phyloP scores from a whole-genome alignment of 2,888 invertebrate genomes.

The Stenotaenia linearis region DNA sequence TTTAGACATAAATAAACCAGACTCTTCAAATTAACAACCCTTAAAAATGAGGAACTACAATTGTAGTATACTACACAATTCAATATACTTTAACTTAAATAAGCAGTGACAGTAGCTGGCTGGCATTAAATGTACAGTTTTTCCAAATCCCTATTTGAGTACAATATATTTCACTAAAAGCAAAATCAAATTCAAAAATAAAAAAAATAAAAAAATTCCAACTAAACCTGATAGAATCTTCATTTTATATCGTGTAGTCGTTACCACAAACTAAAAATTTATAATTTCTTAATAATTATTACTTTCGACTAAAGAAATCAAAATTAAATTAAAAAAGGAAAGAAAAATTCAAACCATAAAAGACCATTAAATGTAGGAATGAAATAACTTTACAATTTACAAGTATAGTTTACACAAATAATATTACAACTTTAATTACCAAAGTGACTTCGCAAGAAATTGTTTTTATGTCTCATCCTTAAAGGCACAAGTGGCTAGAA shows the following conservation, averaged over 20 bases:
- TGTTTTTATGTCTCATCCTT: conserved; percentile 1
- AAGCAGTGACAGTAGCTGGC: conserved; percentile 24
- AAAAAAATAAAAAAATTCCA: neutral
- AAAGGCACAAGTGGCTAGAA: conserved; percentile 3
- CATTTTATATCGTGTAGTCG: neutral
- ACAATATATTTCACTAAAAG: neutral
- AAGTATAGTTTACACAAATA: conserved; percentile 10
- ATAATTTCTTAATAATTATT: neutral
- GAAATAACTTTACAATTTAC: conserved; percentile 20
- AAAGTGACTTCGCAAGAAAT: neutral
- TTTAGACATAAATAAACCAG: conserved; percentile 3
- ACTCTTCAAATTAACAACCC: neutral
- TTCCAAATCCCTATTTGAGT: conserved; percentile 16
- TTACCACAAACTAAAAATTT: neutral
- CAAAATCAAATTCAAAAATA: neutral
- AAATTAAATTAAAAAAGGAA: neutral
- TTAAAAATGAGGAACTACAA: neutral
- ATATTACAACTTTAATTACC: conserved; percentile 20
- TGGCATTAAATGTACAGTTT: conserved; percentile 7
- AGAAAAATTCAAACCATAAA: neutral
- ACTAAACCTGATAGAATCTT: neutral
- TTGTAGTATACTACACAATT: conserved; percentile 7
- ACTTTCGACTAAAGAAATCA: neutral
- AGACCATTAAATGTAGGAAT: conserved; percentile 8
- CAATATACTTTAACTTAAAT: conserved; percentile 1